A percentile compares a stretch with the other conserved stretches of the same genome.
These are phyloP conservation scores for Conomelus anceps DNA, from an alignment of 2,888 invertebrate genomes.

Conservation along the genomic window DNA sequence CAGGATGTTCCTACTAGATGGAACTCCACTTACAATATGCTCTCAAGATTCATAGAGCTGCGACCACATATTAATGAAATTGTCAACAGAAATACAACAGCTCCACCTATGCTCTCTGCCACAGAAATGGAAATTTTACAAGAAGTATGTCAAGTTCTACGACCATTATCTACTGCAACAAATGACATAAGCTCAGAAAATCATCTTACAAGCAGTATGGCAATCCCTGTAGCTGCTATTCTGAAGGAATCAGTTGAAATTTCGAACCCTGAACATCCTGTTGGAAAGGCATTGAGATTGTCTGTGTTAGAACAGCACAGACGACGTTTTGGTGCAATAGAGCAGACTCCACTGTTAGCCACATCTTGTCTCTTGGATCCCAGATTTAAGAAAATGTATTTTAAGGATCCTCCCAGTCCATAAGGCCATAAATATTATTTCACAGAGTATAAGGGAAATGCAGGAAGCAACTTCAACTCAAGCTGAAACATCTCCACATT, in stretches of 20 bases:
- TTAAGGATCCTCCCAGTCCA: neutral
- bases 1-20: too few relatives aligned
- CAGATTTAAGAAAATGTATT: neutral
- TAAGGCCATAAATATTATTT: neutral
- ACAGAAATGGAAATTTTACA: conserved; percentile 18
- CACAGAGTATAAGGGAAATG: too few relatives aligned
- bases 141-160: conserved; percentile 22
- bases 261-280: neutral
- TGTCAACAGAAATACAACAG: too few relatives aligned
- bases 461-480: too few relatives aligned
- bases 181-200: too few relatives aligned
- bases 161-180: conserved; percentile 23
- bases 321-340: neutral
- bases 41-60: conserved; percentile 26
- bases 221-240: conserved; percentile 20
- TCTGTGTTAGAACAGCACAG: conserved; percentile 12
- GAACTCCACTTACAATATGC: too few relatives aligned
- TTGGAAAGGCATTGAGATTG: conserved; percentile 6
- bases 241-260: conserved; percentile 11
- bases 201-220: conserved; percentile 17
- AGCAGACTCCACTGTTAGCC: neutral
- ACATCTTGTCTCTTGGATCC: neutral
- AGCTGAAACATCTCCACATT: too few relatives aligned
- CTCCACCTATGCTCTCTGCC: conserved; percentile 28
- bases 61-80: conserved; percentile 19